Percentiles rank a stretch among this genome's conserved stretches.
Conservation (phyloP, 2,113 vertebrate species). For the Isichthys henryi region DNA sequence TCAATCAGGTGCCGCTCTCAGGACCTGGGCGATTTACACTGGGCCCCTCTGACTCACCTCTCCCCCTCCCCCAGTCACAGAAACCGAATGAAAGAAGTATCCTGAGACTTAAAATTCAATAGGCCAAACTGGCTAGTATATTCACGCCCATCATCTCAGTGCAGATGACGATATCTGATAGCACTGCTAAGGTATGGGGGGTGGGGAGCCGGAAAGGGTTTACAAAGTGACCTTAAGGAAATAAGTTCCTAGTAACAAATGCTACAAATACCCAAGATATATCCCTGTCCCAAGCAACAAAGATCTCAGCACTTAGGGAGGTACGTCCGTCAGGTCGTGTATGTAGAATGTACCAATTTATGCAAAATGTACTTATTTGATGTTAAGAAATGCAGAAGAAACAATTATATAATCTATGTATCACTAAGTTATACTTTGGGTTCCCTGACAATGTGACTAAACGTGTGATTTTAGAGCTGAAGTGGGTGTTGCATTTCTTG, state of each 20-base stretch:
- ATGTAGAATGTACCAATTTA: not conserved
- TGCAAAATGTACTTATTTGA: not conserved
- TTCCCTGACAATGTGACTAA: not conserved
- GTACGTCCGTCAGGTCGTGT: not conserved
- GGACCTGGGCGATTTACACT: not conserved
- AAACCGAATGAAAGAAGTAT: not conserved
- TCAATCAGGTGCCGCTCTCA: not conserved
- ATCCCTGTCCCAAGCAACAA: not conserved
- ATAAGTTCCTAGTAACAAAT: not conserved
- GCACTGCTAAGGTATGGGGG: not conserved
- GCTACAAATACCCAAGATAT: not conserved
- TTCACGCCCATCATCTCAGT: not conserved
- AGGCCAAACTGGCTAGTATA: not conserved
- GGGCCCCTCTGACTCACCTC: not conserved
- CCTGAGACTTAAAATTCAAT: not conserved
- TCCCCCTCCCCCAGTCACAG: not conserved
- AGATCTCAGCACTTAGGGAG: not conserved
- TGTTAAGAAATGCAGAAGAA: not conserved
- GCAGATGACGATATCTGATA: not conserved
- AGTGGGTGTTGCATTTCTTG: not conserved
- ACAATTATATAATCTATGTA: constrained; percentile 3
- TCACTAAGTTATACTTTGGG: not conserved
- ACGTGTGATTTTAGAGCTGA: not conserved
- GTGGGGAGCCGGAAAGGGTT: not conserved
- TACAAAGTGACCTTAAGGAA: not conserved